Conservation (phyloP, 2,797 vertebrate species). For the Pipistrellus nathusii region DNA sequence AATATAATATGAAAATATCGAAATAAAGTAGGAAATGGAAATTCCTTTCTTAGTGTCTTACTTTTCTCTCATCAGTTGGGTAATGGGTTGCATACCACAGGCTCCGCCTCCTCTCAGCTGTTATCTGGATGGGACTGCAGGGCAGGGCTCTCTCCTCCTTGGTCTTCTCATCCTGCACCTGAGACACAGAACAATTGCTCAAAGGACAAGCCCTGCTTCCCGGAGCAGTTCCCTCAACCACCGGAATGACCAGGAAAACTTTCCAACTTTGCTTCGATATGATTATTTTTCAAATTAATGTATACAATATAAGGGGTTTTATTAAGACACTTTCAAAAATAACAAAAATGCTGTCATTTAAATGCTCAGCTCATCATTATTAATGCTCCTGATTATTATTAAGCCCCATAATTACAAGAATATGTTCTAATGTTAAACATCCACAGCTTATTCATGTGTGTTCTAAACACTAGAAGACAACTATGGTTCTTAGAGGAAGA, state of each 20-base stretch:
- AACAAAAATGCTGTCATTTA: background rate
- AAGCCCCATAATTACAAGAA: background rate
- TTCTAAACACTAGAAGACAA: background rate
- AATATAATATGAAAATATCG: constrained; percentile 6
- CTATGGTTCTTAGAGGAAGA: background rate
- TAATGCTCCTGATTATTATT: background rate
- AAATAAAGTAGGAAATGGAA: background rate
- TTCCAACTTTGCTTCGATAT: background rate
- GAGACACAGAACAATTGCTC: constrained; percentile 78
- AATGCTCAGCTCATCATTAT: background rate
- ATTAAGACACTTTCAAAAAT: constrained; percentile 47
- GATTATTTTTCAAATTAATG: background rate
- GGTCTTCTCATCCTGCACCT: constrained; percentile 85
- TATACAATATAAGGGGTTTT: background rate
- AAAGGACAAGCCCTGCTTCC: constrained; percentile 47
- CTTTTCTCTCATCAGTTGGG: constrained; percentile 95
- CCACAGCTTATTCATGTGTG: background rate
- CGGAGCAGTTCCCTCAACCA: background rate
- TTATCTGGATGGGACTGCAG: constrained; percentile 88
- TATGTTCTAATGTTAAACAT: background rate
- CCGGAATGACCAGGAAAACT: background rate
- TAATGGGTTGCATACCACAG: constrained; percentile 94
- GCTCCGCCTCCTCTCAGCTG: constrained; percentile 92
- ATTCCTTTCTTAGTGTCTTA: constrained; percentile 81
- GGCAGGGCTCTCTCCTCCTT: constrained; percentile 88